phyloP scores from a whole-genome alignment of 2,888 invertebrate species.

The Clanis bilineata region DNA sequence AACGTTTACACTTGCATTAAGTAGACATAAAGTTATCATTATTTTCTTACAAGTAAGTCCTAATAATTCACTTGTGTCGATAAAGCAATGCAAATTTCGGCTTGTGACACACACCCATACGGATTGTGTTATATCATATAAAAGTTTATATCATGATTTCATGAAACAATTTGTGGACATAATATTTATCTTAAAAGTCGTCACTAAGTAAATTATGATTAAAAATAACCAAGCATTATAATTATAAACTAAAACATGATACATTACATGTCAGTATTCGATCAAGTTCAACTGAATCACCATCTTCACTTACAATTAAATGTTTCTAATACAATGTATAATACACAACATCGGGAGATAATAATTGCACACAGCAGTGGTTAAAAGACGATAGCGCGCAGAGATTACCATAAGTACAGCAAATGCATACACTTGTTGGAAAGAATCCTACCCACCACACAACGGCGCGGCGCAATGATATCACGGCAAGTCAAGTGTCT shows the following conservation, averaged over 20 bases:
- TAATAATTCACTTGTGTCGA: constrained; percentile 77
- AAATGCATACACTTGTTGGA: constrained; percentile 36
- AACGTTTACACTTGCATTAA: constrained; percentile 83
- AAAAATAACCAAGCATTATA: constrained; percentile 77
- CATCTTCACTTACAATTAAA: constrained; percentile 53
- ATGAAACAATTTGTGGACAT: constrained; percentile 61
- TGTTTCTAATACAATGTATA: constrained; percentile 73
- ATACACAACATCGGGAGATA: constrained; percentile 67
- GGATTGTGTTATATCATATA: constrained; percentile 64
- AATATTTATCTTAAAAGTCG: constrained; percentile 66
- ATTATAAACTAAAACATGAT: constrained; percentile 77
- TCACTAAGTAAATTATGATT: constrained; percentile 78
- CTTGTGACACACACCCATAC: constrained; percentile 53
- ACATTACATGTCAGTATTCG: constrained; percentile 71
- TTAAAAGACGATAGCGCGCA: constrained; percentile 61
- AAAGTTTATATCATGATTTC: constrained; percentile 73
- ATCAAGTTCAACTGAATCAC: constrained; percentile 61
- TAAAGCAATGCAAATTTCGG: constrained; percentile 68
- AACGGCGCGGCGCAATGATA: neutral
- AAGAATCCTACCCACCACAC: neutral
- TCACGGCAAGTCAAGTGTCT: constrained; percentile 2
- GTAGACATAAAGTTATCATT: constrained; percentile 81
- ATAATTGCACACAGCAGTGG: constrained; percentile 73
- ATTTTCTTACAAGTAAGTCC: constrained; percentile 80
- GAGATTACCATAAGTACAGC: constrained; percentile 62